These are phyloP conservation scores for Mimumesa dahlbomi DNA, from an alignment of 2,888 invertebrate genomes.

Conservation along the genomic window DNA sequence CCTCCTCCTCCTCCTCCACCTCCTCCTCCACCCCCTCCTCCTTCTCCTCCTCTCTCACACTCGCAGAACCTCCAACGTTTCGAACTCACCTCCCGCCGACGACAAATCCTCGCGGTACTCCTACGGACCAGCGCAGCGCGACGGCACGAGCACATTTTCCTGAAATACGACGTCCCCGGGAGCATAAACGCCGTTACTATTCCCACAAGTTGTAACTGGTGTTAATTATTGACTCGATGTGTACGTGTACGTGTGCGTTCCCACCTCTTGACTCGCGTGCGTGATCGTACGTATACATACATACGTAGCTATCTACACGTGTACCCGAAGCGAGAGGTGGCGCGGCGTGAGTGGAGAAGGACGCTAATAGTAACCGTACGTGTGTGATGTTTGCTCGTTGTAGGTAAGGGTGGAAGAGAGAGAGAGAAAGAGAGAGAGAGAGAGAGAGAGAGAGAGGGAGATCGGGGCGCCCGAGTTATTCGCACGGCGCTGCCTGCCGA, in stretches of 20 bases:
- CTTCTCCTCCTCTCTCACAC: conserved; percentile 25
- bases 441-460: conserved; percentile 25
- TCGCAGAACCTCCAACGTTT: conserved; percentile 57
- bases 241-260: neutral
- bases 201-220: conserved; percentile 80
- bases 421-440: conserved; percentile 11
- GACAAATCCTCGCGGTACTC: conserved; percentile 73
- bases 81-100: conserved; percentile 59
- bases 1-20: neutral
- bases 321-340: neutral
- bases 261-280: conserved; percentile 18
- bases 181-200: conserved; percentile 80
- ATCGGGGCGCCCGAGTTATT: conserved; percentile 64
- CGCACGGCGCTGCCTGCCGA: conserved; percentile 68
- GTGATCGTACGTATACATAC: conserved; percentile 31
- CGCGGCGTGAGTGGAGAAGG: neutral
- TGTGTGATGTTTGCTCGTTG: no score
- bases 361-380: no score
- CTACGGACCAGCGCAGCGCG: conserved; percentile 64
- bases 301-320: neutral
- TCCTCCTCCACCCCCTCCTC: conserved; percentile 3
- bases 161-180: conserved; percentile 80
- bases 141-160: conserved; percentile 79
- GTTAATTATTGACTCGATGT: conserved; percentile 77
- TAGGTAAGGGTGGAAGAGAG: conserved; percentile 8